Evolutionary conservation across 2,797 vertebrate genomes (phyloP).

Genomic region (Orestias chungarensis): DNA sequence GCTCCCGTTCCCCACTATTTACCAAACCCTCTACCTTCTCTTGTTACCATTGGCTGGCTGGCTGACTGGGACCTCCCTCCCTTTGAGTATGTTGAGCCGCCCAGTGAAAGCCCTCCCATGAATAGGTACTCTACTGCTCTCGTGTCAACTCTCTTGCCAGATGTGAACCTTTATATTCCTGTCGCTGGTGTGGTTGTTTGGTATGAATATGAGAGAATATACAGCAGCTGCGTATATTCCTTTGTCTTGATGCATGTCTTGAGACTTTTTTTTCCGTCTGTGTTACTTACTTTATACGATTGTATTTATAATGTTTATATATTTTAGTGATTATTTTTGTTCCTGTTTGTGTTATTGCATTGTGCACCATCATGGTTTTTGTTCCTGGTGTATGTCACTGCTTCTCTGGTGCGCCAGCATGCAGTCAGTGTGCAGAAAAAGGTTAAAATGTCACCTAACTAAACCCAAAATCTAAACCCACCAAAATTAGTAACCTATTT

Average conservation of each 20-base stretch:
- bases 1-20: slow-evolving; percentile 46
- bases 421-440: slow-evolving; percentile 22
- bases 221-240: slow-evolving; percentile 49
- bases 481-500: not conserved
- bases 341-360: slow-evolving; percentile 10
- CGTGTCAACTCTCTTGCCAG: slow-evolving; percentile 27
- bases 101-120: slow-evolving; percentile 77
- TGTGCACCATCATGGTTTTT: slow-evolving; percentile 48
- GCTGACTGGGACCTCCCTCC: slow-evolving; percentile 64
- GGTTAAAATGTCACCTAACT: too few species aligned
- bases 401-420: slow-evolving; percentile 53
- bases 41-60: slow-evolving; percentile 76
- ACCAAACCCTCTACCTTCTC: slow-evolving; percentile 78
- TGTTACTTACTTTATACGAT: slow-evolving; percentile 24
- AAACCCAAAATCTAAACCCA: not conserved
- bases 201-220: slow-evolving; percentile 47
- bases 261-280: slow-evolving; percentile 24
- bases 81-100: slow-evolving; percentile 74
- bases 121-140: slow-evolving; percentile 81
- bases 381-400: slow-evolving; percentile 35
- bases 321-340: not conserved
- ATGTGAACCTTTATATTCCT: slow-evolving; percentile 31
- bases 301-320: not conserved
- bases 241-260: slow-evolving; percentile 62
- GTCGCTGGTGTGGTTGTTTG: slow-evolving; percentile 49